phyloP scores from a whole-genome alignment of 2,888 invertebrate genomes.

The Drosophila engyochracea region DNA sequence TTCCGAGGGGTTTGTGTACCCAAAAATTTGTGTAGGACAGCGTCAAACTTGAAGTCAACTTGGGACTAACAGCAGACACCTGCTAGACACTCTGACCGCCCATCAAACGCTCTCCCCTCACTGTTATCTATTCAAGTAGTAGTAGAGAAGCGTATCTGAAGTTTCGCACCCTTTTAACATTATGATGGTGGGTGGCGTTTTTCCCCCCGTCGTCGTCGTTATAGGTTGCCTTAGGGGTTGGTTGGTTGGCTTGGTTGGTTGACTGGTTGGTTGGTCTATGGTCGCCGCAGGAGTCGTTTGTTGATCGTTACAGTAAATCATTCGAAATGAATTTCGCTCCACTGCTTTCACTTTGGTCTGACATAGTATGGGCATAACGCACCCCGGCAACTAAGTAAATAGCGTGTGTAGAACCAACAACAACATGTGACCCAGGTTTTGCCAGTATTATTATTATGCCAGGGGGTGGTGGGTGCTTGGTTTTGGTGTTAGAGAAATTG shows the following conservation, averaged over 20 bases:
- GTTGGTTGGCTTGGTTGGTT: slow-evolving; percentile 1
- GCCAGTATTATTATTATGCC: slow-evolving; percentile 4
- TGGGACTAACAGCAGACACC: slow-evolving; percentile 51
- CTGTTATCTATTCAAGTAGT: slow-evolving; percentile 46
- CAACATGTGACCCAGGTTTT: slow-evolving; percentile 61
- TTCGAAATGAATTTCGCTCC: slow-evolving; percentile 80
- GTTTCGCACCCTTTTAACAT: slow-evolving; percentile 76
- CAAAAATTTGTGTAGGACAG: slow-evolving; percentile 24
- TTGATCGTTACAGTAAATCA: slow-evolving; percentile 83
- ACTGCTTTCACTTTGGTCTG: slow-evolving; percentile 53
- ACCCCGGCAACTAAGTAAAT: slow-evolving; percentile 63
- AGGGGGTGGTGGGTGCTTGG: slow-evolving; percentile 33
- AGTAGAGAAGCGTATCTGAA: slow-evolving; percentile 54
- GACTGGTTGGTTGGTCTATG: slow-evolving; percentile 23
- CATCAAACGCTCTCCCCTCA: slow-evolving; percentile 55
- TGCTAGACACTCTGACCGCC: slow-evolving; percentile 64
- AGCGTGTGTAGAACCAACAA: slow-evolving; percentile 60
- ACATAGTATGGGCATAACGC: slow-evolving; percentile 17
- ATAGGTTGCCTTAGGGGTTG: slow-evolving; percentile 2
- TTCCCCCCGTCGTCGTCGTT: slow-evolving; percentile 8
- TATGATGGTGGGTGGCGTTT: slow-evolving; percentile 9
- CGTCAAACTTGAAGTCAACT: slow-evolving; percentile 26
- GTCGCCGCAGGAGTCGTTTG: slow-evolving; percentile 73
- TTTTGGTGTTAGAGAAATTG: slow-evolving; percentile 45
- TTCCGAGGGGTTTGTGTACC: slow-evolving; percentile 7